Conservation (phyloP, 2,888 invertebrate species). For the Mythimna loreyi region DNA sequence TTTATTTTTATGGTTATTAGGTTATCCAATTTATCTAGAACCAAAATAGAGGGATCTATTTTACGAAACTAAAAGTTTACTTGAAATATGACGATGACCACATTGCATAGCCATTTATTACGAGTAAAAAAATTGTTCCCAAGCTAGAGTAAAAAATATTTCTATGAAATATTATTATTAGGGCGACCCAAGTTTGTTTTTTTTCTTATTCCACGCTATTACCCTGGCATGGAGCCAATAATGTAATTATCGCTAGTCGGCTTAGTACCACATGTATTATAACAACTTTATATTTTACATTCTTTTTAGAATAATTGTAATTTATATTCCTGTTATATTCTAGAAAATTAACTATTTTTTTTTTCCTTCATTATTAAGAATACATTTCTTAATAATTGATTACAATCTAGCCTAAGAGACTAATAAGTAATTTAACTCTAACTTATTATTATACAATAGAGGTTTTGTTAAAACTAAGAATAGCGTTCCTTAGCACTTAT, state of each 20-base stretch:
- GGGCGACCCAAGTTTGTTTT: slow-evolving; percentile 46
- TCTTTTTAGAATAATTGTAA: neutral
- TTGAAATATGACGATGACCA: neutral
- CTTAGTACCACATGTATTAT: slow-evolving; percentile 34
- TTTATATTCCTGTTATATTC: neutral
- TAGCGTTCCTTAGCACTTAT: too few relatives aligned
- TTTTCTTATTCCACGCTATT: slow-evolving; percentile 44
- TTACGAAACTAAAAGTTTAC: neutral
- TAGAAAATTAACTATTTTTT: too few relatives aligned
- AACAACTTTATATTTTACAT: slow-evolving; percentile 19
- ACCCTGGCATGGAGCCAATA: slow-evolving; percentile 57
- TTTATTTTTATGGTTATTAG: neutral
- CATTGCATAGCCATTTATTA: slow-evolving; percentile 3
- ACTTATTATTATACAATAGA: too few relatives aligned
- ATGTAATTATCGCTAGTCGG: slow-evolving; percentile 56
- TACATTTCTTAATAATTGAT: too few relatives aligned
- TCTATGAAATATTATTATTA: slow-evolving; percentile 50
- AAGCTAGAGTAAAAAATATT: slow-evolving; percentile 38
- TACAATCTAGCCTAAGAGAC: too few relatives aligned
- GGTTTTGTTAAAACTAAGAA: too few relatives aligned
- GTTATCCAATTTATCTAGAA: neutral
- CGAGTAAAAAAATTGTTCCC: slow-evolving; percentile 9
- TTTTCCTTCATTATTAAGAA: too few relatives aligned
- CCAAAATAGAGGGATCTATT: neutral
- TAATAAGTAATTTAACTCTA: too few relatives aligned